These are phyloP conservation scores for Columba livia DNA, from an alignment of 2,113 vertebrate species.

Conservation along the genomic window DNA sequence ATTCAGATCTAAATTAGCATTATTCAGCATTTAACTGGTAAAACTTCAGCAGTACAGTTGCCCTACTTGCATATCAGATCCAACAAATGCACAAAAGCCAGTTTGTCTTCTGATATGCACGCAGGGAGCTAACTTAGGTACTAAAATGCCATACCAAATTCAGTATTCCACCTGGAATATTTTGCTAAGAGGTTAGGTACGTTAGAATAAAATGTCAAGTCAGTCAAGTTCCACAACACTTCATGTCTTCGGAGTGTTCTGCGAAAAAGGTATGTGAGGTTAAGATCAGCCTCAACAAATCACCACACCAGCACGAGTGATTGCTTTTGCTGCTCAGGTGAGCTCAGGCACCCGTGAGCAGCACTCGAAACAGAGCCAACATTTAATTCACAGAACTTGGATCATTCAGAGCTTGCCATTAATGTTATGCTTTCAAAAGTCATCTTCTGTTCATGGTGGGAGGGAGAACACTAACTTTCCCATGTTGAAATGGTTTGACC, in stretches of 20 bases:
- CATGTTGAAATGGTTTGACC: background rate
- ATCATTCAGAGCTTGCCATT: background rate
- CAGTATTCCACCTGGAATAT: background rate
- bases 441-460: too few relatives aligned
- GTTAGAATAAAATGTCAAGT: background rate
- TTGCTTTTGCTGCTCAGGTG: background rate
- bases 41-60: background rate
- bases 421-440: background rate
- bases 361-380: background rate
- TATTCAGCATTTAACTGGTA: background rate
- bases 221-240: background rate
- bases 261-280: accelerated
- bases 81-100: background rate
- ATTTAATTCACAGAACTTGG: background rate
- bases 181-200: accelerated
- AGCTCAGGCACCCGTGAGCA: background rate
- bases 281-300: background rate
- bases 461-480: background rate
- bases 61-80: background rate
- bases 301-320: background rate
- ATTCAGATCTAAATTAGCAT: background rate
- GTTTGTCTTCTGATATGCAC: accelerated
- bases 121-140: background rate
- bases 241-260: background rate
- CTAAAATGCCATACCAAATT: background rate